These are phyloP conservation scores for Echinops telfairi DNA, from an alignment of 2,113 vertebrate genomes.

Conservation along the genomic window DNA sequence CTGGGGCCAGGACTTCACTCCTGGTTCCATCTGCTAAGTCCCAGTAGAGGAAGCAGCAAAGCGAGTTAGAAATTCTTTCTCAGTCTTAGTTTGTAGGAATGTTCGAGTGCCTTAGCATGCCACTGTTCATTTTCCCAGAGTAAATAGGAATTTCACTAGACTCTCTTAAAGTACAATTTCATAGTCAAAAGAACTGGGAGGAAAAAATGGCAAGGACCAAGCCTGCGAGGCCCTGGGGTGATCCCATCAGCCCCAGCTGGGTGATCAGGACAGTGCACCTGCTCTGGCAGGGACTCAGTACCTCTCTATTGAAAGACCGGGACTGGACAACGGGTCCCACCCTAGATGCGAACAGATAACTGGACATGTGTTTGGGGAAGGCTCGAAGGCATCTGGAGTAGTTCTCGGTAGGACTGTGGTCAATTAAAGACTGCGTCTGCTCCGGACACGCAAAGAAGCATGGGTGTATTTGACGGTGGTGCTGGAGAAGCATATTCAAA, in stretches of 20 bases:
- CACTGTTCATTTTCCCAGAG: too few relatives aligned
- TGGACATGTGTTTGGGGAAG: not conserved
- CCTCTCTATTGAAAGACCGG: not conserved
- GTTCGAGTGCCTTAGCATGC: not conserved
- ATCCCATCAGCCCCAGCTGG: fast-evolving
- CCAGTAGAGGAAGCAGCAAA: not conserved
- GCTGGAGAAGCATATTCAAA: too few relatives aligned
- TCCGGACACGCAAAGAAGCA: too few relatives aligned
- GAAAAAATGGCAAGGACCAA: not conserved
- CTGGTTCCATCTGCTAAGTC: not conserved
- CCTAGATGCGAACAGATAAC: not conserved
- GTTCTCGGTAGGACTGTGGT: not conserved
- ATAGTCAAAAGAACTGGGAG: not conserved
- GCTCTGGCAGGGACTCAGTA: not conserved
- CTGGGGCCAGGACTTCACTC: not conserved
- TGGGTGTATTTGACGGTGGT: too few relatives aligned
- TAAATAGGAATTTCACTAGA: not conserved
- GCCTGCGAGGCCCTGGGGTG: not conserved
- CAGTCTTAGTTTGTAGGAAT: not conserved
- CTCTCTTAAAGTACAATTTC: not conserved
- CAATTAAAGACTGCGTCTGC: not conserved
- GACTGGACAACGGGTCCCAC: not conserved
- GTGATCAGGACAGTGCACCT: too few relatives aligned
- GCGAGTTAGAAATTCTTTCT: not conserved
- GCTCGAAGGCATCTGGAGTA: not conserved